A percentile compares a stretch with the other conserved stretches of the same genome.
phyloP scores from a whole-genome alignment of 2,888 invertebrate species.

The Phorcus lineatus region DNA sequence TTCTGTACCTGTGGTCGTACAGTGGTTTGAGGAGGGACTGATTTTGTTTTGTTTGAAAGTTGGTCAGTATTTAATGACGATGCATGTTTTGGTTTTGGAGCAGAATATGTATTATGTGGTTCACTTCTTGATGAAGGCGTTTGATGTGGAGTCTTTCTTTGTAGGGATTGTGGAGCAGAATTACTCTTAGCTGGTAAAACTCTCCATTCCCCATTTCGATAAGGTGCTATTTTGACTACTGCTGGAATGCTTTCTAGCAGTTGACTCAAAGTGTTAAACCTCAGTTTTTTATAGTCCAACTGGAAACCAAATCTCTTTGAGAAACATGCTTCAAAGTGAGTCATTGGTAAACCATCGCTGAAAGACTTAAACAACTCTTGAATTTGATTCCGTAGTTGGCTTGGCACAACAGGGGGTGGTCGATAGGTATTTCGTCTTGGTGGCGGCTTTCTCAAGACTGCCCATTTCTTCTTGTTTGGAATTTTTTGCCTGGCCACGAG shows the following conservation, averaged over 20 bases:
- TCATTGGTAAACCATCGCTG: conserved; percentile 47
- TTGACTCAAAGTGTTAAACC: conserved; percentile 50
- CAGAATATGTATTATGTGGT: neutral
- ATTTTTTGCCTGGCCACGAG: conserved; percentile 63
- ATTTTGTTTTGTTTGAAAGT: neutral
- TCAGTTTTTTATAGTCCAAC: conserved; percentile 46
- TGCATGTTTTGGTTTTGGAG: too few species aligned
- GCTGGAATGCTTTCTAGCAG: conserved; percentile 50
- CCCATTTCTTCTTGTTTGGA: conserved; percentile 51
- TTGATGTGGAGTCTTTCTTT: neutral
- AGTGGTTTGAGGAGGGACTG: neutral
- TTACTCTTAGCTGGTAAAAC: conserved; percentile 40
- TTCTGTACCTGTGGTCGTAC: too few species aligned
- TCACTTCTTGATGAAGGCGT: neutral
- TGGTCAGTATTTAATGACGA: neutral
- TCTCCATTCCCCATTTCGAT: conserved; percentile 47
- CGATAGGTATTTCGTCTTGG: conserved; percentile 1
- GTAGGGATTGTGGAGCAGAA: neutral
- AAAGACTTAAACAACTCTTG: conserved; percentile 48
- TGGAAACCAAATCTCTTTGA: conserved; percentile 50
- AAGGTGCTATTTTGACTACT: conserved; percentile 46
- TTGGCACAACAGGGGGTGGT: conserved; percentile 42
- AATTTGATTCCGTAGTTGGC: conserved; percentile 50
- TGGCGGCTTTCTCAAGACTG: conserved; percentile 35
- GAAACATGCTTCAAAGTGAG: conserved; percentile 54